A percentile compares a stretch with the other conserved stretches of the same genome.
Conservation (phyloP, 2,888 invertebrate genomes). For the Galerucella calmariensis region DNA sequence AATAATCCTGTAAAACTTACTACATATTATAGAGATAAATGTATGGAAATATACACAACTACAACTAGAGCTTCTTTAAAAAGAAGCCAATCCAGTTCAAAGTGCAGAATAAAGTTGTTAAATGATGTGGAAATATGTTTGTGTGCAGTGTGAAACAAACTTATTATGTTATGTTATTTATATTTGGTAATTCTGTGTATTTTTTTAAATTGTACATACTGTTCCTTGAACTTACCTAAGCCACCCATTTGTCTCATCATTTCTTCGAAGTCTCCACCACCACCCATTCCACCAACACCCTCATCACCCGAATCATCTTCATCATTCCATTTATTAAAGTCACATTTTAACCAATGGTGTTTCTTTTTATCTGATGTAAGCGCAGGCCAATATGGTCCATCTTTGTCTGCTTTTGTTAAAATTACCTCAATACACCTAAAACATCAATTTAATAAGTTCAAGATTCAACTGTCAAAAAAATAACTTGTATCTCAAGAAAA, state of each 20-base stretch:
- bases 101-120: no score
- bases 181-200: no score
- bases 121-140: no score
- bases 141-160: no score
- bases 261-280: constrained; percentile 72
- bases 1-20: no score
- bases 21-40: no score
- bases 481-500: no score
- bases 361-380: constrained; percentile 88
- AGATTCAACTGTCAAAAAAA: background rate
- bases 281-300: constrained; percentile 65
- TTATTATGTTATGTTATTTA: no score
- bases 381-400: constrained; percentile 87
- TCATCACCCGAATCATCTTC: constrained; percentile 94
- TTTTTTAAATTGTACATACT: background rate
- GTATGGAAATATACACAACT: no score
- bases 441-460: background rate
- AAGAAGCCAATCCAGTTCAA: no score
- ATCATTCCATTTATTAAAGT: constrained; percentile 98
- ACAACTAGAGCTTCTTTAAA: no score
- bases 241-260: constrained; percentile 82
- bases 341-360: constrained; percentile 95
- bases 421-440: constrained; percentile 75
- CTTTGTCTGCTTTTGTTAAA: constrained; percentile 73
- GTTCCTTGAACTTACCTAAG: constrained; percentile 59